Base-by-base conservation (phyloP, 2,888 invertebrate species). In the Eucera pruinosa region DNA sequence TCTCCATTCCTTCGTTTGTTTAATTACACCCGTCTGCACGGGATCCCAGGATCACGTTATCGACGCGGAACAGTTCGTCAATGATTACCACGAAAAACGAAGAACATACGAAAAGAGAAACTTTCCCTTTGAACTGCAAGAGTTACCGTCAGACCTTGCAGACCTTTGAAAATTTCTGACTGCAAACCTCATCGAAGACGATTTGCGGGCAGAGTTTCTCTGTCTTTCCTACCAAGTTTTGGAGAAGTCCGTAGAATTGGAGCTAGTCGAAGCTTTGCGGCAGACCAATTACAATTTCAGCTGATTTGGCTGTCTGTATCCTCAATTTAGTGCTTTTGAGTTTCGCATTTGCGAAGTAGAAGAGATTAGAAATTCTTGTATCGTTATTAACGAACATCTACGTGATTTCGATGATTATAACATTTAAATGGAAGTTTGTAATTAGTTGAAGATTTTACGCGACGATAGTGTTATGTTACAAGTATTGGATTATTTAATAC, bases 1-100 rank as follows among this genome's bases (percentile, higher is more conserved):
- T 82, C 68, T 81, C 60, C 81, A 74, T 82, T 83, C 81, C 67
- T 48, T 45, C 69, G 72, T 82, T 82, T 83, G 82, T 80, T 81
- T 82, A 83, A 83, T 83, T 81, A 62, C 48, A 50, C 52, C 36
- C 18, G 25, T 18, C 33, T 23, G 6, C 36, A 33, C 41, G 15
- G 6, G 18, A 9, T 27, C 36, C 6, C 3, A 20, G 9, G 9
- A 7, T 1, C 9, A 15, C 45, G 41, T 66, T 43, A 57, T 67
- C 39, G 33, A 33, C 9, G 15, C 11, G 7, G 6, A 6, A 25
- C 9, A 57, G 1, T 7, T 47, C 41, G 6, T 18, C 57, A 18
- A n/a, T 36, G 20, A 33, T 30, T 33, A 33, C 7, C 25, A 2
- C 13, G 7, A 7, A 7, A 39, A 2, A 1, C 30, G n/a, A n/a